phyloP scores from a whole-genome alignment of 1,140 invertebrate genomes.

The Mamestra configurata region DNA sequence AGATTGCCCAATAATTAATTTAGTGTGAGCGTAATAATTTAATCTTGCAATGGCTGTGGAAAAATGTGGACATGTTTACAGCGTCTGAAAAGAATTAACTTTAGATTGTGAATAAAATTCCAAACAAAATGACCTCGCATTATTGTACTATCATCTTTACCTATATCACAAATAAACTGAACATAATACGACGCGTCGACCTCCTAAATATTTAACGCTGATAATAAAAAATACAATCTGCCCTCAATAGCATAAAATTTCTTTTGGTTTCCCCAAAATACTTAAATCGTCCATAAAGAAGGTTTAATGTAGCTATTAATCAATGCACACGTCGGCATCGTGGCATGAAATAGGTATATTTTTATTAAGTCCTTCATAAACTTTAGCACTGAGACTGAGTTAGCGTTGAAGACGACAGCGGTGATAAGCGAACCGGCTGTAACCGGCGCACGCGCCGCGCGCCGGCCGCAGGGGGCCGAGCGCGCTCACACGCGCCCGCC shows the following conservation, averaged over 20 bases:
- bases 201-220: not conserved
- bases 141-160: not conserved
- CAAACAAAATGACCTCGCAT: not conserved
- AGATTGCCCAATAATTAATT: too few species aligned
- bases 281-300: not conserved
- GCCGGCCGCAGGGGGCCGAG: constrained; percentile 80
- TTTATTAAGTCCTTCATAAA: constrained; percentile 59
- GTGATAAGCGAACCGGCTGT: constrained; percentile 77
- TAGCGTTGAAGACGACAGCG: constrained; percentile 63
- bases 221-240: not conserved
- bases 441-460: constrained; percentile 68
- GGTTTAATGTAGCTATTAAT: constrained; percentile 20
- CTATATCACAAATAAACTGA: not conserved
- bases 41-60: not conserved
- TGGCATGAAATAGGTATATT: constrained; percentile 41
- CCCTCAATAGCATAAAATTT: not conserved
- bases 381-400: constrained; percentile 54
- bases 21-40: not conserved
- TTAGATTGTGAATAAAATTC: not conserved
- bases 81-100: not conserved
- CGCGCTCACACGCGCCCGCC: constrained; percentile 56
- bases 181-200: not conserved
- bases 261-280: not conserved
- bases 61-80: not conserved
- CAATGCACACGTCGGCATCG: not conserved